Base-by-base conservation (phyloP, 1,140 invertebrate genomes). In the Drosophila ananassae region DNA sequence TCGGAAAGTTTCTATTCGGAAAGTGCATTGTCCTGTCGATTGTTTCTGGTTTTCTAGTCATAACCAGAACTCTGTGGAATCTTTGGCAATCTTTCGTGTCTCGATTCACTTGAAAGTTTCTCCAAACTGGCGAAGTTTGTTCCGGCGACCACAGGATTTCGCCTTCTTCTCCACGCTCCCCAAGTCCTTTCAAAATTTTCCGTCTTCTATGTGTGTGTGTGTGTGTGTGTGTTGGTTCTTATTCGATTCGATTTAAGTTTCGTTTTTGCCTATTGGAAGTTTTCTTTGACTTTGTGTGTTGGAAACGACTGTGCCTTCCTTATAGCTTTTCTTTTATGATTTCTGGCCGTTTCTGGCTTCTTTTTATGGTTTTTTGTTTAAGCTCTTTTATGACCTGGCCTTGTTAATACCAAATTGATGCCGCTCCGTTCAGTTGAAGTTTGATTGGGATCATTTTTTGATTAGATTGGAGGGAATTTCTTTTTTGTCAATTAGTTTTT, bases 191-290 rank as follows among this genome's bases (percentile, higher is more conserved):
- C 34, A 12, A 37, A 2, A 37, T 37, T 37, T 37, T 37, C 34
- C 34, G n/a, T 37, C 12, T 37, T 9, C 47, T 12, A 4, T 0
- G 22, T 12, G 3, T 25, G 12, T 17, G 17, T 57, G 54, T 41
- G 41, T 28, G 12, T 56, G 32, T 46, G 32, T 51, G 25, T 55
- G 48, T 58, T 46, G 52, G 39, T 41, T 75, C 37, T 44, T 59
- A 46, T 46, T 63, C 51, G 57, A 78, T 82, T 83, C 75, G 74
- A 82, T 83, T 82, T 78, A 78, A 81, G 78, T 79, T 79, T 21
- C 7, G 39, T 25, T 59, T 22, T 44, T 72, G 48, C 69, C 67
- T 53, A 61, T 60, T 73, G 41, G 41, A 73, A 60, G 47, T 61
- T 61, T 39, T 48, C 67, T 68, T 68, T 51, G 52, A 67, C 53